Percentiles rank a stretch among this genome's conserved stretches.
phyloP scores from a whole-genome alignment of 2,113 vertebrate species.

The Laticauda laticaudata region DNA sequence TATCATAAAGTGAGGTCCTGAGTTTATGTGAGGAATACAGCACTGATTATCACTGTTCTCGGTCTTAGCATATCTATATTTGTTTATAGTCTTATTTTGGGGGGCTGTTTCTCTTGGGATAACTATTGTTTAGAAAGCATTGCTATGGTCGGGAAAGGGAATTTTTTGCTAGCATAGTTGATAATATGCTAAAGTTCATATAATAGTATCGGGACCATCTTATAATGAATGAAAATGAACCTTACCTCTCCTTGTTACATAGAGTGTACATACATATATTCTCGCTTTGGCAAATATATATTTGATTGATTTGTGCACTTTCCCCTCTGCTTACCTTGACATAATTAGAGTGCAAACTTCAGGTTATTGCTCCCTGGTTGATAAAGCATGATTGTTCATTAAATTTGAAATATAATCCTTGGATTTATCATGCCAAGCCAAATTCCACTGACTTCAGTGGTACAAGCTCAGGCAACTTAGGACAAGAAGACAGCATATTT shows the following conservation, averaged over 20 bases:
- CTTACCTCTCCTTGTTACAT: conserved; percentile 16
- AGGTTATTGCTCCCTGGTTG: accelerated
- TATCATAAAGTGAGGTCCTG: conserved; percentile 57
- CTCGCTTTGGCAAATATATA: conserved; percentile 10
- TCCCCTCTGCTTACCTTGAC: neutral
- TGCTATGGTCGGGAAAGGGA: conserved; percentile 31
- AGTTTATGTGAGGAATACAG: conserved; percentile 49
- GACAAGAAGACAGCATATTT: accelerated
- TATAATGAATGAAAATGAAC: conserved; percentile 3
- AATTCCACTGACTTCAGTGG: neutral
- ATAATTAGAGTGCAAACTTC: accelerated
- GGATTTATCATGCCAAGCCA: neutral
- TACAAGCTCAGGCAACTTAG: neutral
- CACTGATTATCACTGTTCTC: conserved; percentile 36
- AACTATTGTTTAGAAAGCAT: conserved; percentile 28
- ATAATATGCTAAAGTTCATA: conserved; percentile 17
- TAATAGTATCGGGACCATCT: conserved; percentile 2
- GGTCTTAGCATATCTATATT: neutral
- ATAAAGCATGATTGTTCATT: accelerated
- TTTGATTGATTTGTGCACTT: conserved; percentile 51
- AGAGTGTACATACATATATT: conserved; percentile 27
- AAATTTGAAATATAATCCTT: neutral
- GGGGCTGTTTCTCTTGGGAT: conserved; percentile 32
- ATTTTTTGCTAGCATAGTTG: conserved; percentile 30
- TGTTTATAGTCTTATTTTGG: conserved; percentile 52